Evolutionary conservation across 53 echinoderm and acorn worm species (phyloP).

Genomic region (Paelopatides confundens): DNA sequence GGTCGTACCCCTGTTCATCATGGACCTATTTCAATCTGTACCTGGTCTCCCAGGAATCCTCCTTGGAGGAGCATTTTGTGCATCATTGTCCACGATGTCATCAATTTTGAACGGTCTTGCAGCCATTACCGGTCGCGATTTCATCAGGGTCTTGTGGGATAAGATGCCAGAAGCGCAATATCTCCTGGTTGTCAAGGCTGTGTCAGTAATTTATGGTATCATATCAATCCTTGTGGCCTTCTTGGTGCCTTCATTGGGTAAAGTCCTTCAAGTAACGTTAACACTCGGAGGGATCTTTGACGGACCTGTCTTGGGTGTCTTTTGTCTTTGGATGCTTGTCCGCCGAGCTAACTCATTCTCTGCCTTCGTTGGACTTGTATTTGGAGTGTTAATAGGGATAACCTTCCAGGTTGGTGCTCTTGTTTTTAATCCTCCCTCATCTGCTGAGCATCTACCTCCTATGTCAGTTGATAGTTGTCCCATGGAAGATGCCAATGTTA

Average conservation of each 20-base stretch:
- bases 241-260: constrained; percentile 29
- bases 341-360: constrained; percentile 12
- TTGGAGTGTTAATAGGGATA: constrained; percentile 13
- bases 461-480: neutral
- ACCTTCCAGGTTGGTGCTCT: constrained; percentile 19
- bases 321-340: constrained; percentile 38
- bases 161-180: neutral
- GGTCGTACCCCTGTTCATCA: constrained; percentile 5
- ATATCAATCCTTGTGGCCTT: constrained; percentile 9
- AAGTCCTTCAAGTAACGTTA: constrained; percentile 15
- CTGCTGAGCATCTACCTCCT: constrained; percentile 7
- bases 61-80: constrained; percentile 25
- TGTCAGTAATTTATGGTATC: neutral
- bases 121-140: constrained; percentile 14
- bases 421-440: neutral
- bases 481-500: neutral
- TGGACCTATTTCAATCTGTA: constrained; percentile 14
- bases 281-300: constrained; percentile 14
- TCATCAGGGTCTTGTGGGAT: constrained; percentile 18
- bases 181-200: neutral
- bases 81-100: constrained; percentile 31
- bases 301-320: constrained; percentile 11
- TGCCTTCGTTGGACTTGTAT: neutral
- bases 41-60: constrained; percentile 23
- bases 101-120: constrained; percentile 37